These are phyloP conservation scores for Hylaeus anthracinus DNA, from an alignment of 1,140 invertebrate species.

Conservation along the genomic window DNA sequence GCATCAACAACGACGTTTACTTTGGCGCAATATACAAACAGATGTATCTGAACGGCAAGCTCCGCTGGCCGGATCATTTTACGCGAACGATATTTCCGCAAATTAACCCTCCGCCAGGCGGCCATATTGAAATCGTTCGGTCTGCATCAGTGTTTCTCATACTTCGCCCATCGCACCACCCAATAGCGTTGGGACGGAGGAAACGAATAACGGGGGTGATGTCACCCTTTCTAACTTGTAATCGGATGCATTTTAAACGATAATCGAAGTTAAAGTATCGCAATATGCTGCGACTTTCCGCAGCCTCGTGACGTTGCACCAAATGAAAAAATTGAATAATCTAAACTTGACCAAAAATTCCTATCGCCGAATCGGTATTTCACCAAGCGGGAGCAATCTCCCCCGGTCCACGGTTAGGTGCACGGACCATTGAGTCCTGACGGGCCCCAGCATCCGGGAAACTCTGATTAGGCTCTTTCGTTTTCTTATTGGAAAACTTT, in stretches of 20 bases:
- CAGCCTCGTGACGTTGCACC: no score
- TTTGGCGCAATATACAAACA: slow-evolving; percentile 36
- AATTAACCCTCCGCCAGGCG: background rate
- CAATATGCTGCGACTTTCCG: no score
- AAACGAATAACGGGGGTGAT: no score
- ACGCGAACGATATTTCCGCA: slow-evolving; percentile 31
- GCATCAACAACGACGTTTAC: slow-evolving; percentile 45
- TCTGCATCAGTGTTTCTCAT: background rate
- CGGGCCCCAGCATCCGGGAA: slow-evolving; percentile 59
- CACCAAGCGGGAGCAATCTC: no score
- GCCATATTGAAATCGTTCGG: background rate
- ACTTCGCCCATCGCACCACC: no score
- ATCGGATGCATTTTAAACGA: no score
- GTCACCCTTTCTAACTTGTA: no score
- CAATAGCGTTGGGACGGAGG: no score
- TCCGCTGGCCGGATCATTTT: slow-evolving; percentile 39
- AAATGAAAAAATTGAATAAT: no score
- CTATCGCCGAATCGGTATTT: no score
- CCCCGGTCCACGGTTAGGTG: slow-evolving; percentile 21
- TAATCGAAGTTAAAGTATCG: no score
- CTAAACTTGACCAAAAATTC: no score
- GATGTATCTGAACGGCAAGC: slow-evolving; percentile 6
- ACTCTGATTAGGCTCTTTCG: slow-evolving; percentile 75
- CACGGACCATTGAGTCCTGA: slow-evolving; percentile 68
- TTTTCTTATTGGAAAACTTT: slow-evolving; percentile 71